Base-by-base conservation (phyloP, 2,888 invertebrate species). In the Sisyra terminalis region DNA sequence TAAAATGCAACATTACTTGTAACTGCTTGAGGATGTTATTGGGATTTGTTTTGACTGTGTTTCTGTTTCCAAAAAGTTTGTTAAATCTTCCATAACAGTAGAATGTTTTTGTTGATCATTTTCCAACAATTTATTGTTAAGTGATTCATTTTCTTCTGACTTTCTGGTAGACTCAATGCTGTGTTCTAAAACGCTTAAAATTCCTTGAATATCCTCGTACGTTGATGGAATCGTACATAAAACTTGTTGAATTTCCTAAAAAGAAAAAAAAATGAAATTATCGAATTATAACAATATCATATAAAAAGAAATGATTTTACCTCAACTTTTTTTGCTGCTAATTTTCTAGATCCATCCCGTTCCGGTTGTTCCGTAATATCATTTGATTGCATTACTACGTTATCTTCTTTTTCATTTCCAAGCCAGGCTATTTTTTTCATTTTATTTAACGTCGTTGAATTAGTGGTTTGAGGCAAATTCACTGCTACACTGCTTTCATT, bases 161-260 rank as follows among this genome's bases (percentile, higher is more conserved):
- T 24, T 24, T 24, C 24, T 24, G 3, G 7, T 5, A 3, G 24
- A 24, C 24, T 24, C 24, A 24, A 7, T 24, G 24, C 24, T 24
- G 7, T 24, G 57, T 52, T 66, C 66, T 24, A 67, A 50, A 42
- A 60, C 63, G 52, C 65, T 59, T 8, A 67, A 51, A 46, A 67
- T 65, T 3, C 59, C 58, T 8, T 61, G 58, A 35, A 67, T 61
- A 48, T 67, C 67, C 44, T 66, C 63, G 46, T 60, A 61, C 45
- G 63, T 60, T 13, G 49, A 49, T 45, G 18, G 37, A 14, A 43
- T 36, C 8, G 35, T 43, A 3, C 34, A 41, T 16, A 41, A 16
- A 9, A 41, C 34, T 17, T 34, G 32, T 16, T 41, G 32, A 3
- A 41, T 32, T 32, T 32, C 14, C 32, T 32, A 32, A 6, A 14